These are phyloP conservation scores for Acleris sparsana DNA, from an alignment of 2,888 invertebrate species.

Conservation along the genomic window DNA sequence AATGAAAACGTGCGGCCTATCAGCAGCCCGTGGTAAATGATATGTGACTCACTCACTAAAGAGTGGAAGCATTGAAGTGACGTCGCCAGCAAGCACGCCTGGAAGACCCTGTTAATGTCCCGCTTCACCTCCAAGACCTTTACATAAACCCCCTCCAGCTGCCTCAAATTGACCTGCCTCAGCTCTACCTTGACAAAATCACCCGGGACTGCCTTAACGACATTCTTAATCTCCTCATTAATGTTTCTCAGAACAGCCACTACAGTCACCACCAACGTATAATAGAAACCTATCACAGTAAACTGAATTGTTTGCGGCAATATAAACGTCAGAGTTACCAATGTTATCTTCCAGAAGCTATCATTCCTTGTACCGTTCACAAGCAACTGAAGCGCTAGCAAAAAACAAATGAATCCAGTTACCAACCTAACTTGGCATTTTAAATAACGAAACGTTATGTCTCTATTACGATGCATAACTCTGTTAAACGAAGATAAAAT, in stretches of 20 bases:
- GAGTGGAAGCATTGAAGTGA: slow-evolving; percentile 67
- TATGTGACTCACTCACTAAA: slow-evolving; percentile 66
- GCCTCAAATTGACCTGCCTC: slow-evolving; percentile 48
- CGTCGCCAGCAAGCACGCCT: slow-evolving; percentile 60
- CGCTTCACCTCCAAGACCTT: slow-evolving; percentile 57
- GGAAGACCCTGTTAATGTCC: slow-evolving; percentile 59
- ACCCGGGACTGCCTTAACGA: slow-evolving; percentile 36
- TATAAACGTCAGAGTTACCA: slow-evolving; percentile 58
- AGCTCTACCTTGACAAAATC: slow-evolving; percentile 37
- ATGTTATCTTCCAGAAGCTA: slow-evolving; percentile 61
- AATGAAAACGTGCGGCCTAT: slow-evolving; percentile 46
- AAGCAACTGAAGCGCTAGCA: slow-evolving; percentile 49
- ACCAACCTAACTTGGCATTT: slow-evolving; percentile 47
- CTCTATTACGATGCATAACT: slow-evolving; percentile 31
- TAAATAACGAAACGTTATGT: not conserved
- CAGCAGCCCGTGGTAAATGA: slow-evolving; percentile 63
- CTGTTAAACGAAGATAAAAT: slow-evolving; percentile 51
- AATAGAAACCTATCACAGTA: slow-evolving; percentile 55
- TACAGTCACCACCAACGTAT: slow-evolving; percentile 56
- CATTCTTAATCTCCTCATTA: slow-evolving; percentile 46
- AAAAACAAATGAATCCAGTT: slow-evolving; percentile 43
- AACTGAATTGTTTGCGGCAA: slow-evolving; percentile 67
- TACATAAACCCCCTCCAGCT: slow-evolving; percentile 58
- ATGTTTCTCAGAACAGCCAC: slow-evolving; percentile 55
- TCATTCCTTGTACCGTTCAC: slow-evolving; percentile 59